These are phyloP conservation scores for Onthophagus sagittarius DNA, from an alignment of 2,888 invertebrate species.

Conservation along the genomic window DNA sequence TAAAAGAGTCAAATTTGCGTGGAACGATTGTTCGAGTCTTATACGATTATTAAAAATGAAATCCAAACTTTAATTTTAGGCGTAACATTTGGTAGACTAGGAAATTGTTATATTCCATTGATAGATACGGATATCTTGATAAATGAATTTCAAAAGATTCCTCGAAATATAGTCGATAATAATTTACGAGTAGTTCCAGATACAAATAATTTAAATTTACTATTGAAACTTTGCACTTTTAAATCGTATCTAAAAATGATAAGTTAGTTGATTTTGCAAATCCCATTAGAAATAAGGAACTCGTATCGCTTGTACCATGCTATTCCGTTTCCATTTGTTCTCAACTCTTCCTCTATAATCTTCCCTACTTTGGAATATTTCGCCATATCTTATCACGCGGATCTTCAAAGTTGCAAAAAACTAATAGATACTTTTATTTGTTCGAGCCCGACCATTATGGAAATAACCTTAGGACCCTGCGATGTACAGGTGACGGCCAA, in stretches of 20 bases:
- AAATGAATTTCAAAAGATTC: neutral
- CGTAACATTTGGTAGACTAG: neutral
- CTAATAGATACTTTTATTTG: neutral
- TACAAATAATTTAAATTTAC: neutral
- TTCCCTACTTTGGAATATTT: neutral
- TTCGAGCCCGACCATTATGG: neutral
- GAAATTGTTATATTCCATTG: neutral
- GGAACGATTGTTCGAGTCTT: neutral
- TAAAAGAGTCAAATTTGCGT: neutral
- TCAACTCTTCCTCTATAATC: neutral
- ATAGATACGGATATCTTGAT: neutral
- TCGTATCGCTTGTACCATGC: neutral
- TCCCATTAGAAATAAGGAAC: neutral
- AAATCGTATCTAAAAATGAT: neutral
- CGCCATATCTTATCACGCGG: neutral
- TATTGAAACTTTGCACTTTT: neutral
- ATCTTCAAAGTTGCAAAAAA: conserved; percentile 1
- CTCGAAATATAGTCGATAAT: neutral
- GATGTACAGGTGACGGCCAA: neutral
- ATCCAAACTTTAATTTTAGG: neutral
- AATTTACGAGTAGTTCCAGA: neutral
- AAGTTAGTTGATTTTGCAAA: neutral
- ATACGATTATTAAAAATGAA: neutral
- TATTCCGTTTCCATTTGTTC: neutral
- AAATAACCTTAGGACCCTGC: neutral